These are phyloP conservation scores for Cenopis cana DNA, from an alignment of 2,888 invertebrate species.

Conservation along the genomic window DNA sequence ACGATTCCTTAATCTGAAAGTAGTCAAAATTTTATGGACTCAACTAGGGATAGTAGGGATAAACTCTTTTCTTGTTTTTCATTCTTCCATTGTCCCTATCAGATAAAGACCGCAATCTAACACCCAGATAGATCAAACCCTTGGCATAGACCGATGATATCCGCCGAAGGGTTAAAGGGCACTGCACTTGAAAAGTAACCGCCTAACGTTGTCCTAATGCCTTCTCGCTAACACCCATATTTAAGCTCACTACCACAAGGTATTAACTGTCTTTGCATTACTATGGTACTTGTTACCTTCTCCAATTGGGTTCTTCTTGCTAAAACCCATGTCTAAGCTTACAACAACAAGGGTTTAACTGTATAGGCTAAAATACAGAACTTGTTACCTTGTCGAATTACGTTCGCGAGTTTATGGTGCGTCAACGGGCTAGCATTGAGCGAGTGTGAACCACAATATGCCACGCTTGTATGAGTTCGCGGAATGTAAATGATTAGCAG, in stretches of 20 bases:
- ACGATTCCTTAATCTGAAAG: no score
- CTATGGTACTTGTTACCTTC: not conserved
- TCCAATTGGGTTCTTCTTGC: not conserved
- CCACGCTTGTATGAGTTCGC: slow-evolving; percentile 15
- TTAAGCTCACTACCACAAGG: not conserved
- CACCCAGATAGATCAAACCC: not conserved
- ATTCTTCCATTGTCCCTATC: no score
- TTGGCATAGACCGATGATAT: not conserved
- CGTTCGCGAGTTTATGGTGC: slow-evolving; percentile 6
- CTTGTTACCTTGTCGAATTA: not conserved
- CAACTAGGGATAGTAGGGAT: no score
- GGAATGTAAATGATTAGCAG: slow-evolving; percentile 3
- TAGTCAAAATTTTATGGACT: no score
- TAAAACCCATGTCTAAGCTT: no score
- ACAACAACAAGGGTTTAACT: not conserved
- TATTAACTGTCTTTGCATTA: not conserved
- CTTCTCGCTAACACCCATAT: not conserved
- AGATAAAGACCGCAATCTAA: not conserved
- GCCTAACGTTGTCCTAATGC: slow-evolving; percentile 2
- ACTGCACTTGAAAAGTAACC: slow-evolving; percentile 6
- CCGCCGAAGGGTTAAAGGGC: not conserved
- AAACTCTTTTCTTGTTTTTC: no score
- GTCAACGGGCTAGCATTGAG: slow-evolving; percentile 5
- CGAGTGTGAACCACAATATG: slow-evolving; percentile 27
- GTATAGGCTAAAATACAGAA: not conserved